Base-by-base conservation (phyloP, 2,113 vertebrate species). In the Marmota monax region DNA sequence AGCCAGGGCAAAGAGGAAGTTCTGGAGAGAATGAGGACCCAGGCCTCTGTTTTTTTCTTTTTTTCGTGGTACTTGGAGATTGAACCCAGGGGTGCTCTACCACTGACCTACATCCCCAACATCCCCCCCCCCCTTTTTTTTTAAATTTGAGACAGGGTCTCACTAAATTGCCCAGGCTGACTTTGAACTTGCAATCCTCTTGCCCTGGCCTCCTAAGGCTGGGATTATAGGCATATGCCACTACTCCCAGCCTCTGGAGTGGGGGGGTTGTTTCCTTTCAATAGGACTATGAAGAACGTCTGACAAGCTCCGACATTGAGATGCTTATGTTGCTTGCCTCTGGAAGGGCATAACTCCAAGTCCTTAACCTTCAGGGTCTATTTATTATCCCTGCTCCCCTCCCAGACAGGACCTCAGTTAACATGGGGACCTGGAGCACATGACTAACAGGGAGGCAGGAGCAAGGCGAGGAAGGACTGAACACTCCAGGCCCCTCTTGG, bases 1-100 rank as follows among this genome's bases (percentile, higher is more conserved):
- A 90, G 98, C 98, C 97, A 99, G 96, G 96, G 99, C 98, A 0
- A 88, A 98, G 96, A 99, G 98, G 97, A 99, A 99, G 89, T 98
- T 99, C 99, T 99, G 89, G 70, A 98, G 96, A 0, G 20, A 42
- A 92, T 96, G 92, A 97, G 29, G 29, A 80, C 16, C 84, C 88
- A 78, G 84, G 56, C 4, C 27, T 84, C 37, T 87, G 77, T 80
- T 12, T 69, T 69, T 69, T 69, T 69, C 27, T 69, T 69, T 69
- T 51, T 34, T 32, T 16, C 4, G 3, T 63, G 9, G 23, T 61
- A 61, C 58, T 61, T 22, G 56, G 56, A 56, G 56, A 56, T 56
- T 56, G 56, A 56, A 20, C 17, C 56, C 56, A 56, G 56, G 56
- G 56, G 56, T 58, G 20, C 56, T 58, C 20, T 58, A 23, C 7